Evolutionary conservation across 1,140 invertebrate species (phyloP).

Genomic region (Drosophila subobscura): DNA sequence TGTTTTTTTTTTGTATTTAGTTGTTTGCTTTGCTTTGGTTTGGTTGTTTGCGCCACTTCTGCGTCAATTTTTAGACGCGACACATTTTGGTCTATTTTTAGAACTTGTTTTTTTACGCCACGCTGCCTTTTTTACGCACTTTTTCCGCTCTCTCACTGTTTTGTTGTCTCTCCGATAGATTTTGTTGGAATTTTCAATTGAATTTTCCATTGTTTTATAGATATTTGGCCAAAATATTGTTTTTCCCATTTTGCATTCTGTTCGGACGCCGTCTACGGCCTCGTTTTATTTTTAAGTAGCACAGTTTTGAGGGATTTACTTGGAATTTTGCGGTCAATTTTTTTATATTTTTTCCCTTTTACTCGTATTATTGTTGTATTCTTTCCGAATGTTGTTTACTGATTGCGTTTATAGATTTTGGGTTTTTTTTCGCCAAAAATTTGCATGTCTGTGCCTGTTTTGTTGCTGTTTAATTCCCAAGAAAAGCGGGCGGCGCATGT

Average conservation of each 20-base stretch:
- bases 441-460: constrained; percentile 33
- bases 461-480: constrained; percentile 42
- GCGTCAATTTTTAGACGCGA: constrained; percentile 60
- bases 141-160: constrained; percentile 19
- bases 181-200: constrained; percentile 21
- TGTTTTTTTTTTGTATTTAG: constrained; percentile 46
- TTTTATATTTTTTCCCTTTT: not conserved
- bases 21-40: constrained; percentile 54
- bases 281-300: constrained; percentile 63
- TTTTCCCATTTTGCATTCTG: constrained; percentile 23
- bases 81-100: constrained; percentile 64
- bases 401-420: constrained; percentile 42
- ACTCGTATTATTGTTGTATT: not conserved
- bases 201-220: constrained; percentile 28
- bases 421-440: constrained; percentile 41
- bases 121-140: constrained; percentile 58
- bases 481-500: constrained; percentile 19
- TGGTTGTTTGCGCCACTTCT: constrained; percentile 45
- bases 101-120: constrained; percentile 51
- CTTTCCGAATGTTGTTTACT: constrained; percentile 36
- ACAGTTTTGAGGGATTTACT: constrained; percentile 72
- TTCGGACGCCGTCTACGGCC: constrained; percentile 4
- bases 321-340: constrained; percentile 58
- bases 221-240: constrained; percentile 19
- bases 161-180: not conserved